These are phyloP conservation scores for Sterrhoptilus dennistouni DNA, from an alignment of 2,113 vertebrate species.

Conservation along the genomic window DNA sequence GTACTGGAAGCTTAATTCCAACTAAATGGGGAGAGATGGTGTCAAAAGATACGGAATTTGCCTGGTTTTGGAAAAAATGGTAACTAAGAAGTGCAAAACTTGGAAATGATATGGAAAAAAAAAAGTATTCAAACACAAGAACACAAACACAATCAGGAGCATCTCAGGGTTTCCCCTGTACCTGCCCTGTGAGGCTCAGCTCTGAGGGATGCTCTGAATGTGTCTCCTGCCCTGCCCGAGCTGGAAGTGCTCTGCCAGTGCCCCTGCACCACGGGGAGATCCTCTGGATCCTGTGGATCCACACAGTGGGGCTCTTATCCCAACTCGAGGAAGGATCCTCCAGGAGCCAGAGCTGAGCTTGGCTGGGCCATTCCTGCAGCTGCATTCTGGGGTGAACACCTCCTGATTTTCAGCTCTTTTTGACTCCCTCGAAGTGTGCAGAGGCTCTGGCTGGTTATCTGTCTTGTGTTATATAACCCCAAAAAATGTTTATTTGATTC, in stretches of 20 bases:
- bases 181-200: fast-evolving
- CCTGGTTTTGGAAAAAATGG: not conserved
- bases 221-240: not conserved
- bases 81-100: not conserved
- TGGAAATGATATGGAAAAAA: not conserved
- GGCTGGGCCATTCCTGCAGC: not conserved
- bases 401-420: not conserved
- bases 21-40: not conserved
- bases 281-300: not conserved
- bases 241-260: not conserved
- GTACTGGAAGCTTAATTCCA: not conserved
- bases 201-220: not conserved
- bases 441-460: not conserved
- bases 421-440: not conserved
- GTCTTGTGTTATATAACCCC: too few relatives aligned
- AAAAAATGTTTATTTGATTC: too few relatives aligned
- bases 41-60: not conserved
- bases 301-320: not conserved
- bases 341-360: not conserved
- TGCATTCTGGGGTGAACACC: not conserved
- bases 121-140: not conserved
- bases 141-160: not conserved
- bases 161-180: not conserved
- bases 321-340: not conserved
- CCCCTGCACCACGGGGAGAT: not conserved